Percentiles rank a stretch among this genome's conserved stretches.
Evolutionary conservation across 2,113 vertebrate species (phyloP).

Genomic region (Poicephalus meyeri): DNA sequence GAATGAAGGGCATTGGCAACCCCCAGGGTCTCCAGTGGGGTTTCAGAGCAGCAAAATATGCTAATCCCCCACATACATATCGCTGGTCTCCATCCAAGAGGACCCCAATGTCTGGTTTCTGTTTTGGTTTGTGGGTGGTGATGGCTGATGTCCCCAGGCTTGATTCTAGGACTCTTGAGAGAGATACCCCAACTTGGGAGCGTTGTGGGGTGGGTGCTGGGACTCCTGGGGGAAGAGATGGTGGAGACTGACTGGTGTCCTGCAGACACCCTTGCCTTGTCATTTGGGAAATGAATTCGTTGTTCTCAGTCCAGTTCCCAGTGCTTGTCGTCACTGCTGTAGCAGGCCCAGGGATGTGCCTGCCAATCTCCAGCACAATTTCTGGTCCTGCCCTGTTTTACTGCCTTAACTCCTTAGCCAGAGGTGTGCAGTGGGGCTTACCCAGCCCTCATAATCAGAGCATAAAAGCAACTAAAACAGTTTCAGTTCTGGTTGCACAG

Average conservation of each 20-base stretch:
- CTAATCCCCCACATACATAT: not conserved
- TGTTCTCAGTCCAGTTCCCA: not conserved
- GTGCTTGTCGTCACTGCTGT: not conserved
- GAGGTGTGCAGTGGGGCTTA: fast-evolving
- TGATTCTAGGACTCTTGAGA: not conserved
- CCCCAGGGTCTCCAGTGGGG: not conserved
- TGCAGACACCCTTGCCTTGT: not conserved
- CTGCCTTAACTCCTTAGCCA: not conserved
- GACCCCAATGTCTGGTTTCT: not conserved
- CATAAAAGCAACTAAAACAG: not conserved
- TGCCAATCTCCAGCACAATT: not conserved
- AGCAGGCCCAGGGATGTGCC: not conserved
- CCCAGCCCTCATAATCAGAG: not conserved
- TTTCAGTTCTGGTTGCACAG: not conserved
- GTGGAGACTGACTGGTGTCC: not conserved
- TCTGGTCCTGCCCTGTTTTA: not conserved
- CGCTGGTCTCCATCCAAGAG: not conserved
- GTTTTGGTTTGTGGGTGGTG: not conserved
- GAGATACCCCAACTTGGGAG: fast-evolving
- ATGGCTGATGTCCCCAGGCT: not conserved
- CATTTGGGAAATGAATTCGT: not conserved
- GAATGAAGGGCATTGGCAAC: not conserved
- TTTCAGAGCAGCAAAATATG: not conserved
- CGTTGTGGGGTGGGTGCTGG: not conserved
- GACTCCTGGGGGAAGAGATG: not conserved